Percentiles rank a stretch among this genome's conserved stretches.
phyloP scores from a whole-genome alignment of 2,797 vertebrate genomes.

The Enteromius treurensis region DNA sequence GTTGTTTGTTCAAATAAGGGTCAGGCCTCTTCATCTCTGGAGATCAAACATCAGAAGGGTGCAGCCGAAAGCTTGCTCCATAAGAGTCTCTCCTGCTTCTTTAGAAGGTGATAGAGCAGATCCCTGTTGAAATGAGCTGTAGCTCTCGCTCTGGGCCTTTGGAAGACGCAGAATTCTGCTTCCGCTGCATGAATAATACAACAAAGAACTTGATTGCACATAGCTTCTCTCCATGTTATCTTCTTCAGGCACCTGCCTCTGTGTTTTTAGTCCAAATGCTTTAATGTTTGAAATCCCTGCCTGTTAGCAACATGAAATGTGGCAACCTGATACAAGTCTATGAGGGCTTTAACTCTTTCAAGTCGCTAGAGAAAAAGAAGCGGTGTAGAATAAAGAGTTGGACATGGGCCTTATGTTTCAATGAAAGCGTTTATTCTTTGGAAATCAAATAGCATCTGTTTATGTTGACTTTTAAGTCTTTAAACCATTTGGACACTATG shows the following conservation, averaged over 20 bases:
- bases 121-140: conserved; percentile 32
- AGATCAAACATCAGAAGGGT: conserved; percentile 62
- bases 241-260: conserved; percentile 18
- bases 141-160: conserved; percentile 24
- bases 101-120: conserved; percentile 40
- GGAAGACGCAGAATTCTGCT: background rate
- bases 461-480: background rate
- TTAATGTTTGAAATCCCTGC: conserved; percentile 14
- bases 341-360: background rate
- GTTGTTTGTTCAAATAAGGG: conserved; percentile 59
- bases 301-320: conserved; percentile 11
- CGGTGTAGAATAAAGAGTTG: background rate
- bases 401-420: too few relatives aligned
- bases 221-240: conserved; percentile 9
- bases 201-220: conserved; percentile 29
- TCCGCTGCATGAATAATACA: conserved; percentile 22
- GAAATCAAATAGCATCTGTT: background rate
- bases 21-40: conserved; percentile 60
- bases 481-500: background rate
- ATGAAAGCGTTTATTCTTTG: background rate
- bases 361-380: background rate
- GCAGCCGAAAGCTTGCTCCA: conserved; percentile 46
- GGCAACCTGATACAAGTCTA: background rate
- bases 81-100: conserved; percentile 49
- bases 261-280: background rate